Base-by-base conservation (phyloP, 1,140 invertebrate species). In the Holcopasites calliopsidis region DNA sequence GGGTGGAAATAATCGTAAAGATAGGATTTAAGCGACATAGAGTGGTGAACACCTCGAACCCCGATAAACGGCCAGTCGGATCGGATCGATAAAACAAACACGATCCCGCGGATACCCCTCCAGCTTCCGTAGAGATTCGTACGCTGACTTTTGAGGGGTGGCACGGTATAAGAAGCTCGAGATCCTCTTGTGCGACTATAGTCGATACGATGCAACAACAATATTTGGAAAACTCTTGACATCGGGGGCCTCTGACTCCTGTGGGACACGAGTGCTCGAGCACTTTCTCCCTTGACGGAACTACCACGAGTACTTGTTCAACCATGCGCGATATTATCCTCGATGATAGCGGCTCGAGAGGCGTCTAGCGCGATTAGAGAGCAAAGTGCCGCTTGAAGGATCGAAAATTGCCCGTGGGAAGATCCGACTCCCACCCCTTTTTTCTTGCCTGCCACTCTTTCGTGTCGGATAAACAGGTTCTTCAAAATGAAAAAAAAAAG, bases 211-310 rank as follows among this genome's bases (percentile, higher is more conserved):
- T 76, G 78, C 82, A 80, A 82, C 82, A 83, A 86, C 68, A 88
- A 87, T 89, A 86, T 88, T 89, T 87, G 83, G 84, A 81, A 87
- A 87, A 84, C 81, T 77, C 80, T 80, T 74, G 74, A 84, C 60
- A 49, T 35, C 42, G 16, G 75, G 69, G 82, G 83, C 85, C 80
- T 85, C 87, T 83, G 83, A 85, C 84, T 87, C 47, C 82, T 82
- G 78, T 76, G 85, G 79, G 83, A 85, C 49, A 75, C 65, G 54
- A 83, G 80, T 82, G 65, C 60, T 61, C 66, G 35, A 54, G 55
- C 40, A 42, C 31, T 61, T 62, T 71, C 68, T 76, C 80, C 79
- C 80, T 82, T 82, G 61, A 82, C 47, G 64, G 55, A 83, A 50
- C 47, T 55, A 83, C 28, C n/a, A n/a, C n/a, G 71, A 76, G 82